A percentile compares a stretch with the other conserved stretches of the same genome.
phyloP scores from a whole-genome alignment of 2,113 vertebrate species.

The Malurus cyaneus region DNA sequence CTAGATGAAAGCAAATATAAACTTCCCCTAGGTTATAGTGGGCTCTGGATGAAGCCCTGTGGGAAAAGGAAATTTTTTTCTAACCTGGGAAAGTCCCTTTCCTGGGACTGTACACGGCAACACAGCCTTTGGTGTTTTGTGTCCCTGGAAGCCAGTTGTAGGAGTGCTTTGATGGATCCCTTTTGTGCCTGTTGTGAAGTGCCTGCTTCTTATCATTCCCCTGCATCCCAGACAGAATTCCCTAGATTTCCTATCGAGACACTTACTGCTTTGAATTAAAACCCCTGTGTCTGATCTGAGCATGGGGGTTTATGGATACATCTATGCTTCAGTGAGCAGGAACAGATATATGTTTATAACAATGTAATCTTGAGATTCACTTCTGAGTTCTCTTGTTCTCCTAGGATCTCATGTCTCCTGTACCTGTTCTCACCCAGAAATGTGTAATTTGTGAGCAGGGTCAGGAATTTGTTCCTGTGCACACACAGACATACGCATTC shows the following conservation, averaged over 20 bases:
- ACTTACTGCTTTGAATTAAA: background rate
- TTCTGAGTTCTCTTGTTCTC: background rate
- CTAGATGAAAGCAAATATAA: background rate
- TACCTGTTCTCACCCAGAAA: background rate
- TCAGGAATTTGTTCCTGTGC: background rate
- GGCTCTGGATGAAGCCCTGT: background rate
- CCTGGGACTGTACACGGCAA: fast-evolving
- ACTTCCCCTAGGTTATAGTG: background rate
- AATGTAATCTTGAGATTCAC: background rate
- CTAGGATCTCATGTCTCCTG: background rate
- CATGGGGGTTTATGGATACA: background rate
- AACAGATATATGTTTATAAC: background rate
- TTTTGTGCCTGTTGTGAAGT: background rate
- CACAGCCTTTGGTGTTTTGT: background rate
- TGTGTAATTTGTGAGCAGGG: background rate
- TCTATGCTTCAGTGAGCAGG: background rate
- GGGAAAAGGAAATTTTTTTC: background rate
- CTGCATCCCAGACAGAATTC: background rate
- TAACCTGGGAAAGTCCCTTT: background rate
- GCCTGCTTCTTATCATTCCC: background rate
- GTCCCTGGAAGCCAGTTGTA: background rate
- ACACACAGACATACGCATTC: too few relatives aligned
- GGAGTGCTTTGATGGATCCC: background rate
- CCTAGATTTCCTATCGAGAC: background rate
- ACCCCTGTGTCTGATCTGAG: background rate